These are phyloP conservation scores for Xestia rhomboidea DNA, from an alignment of 2,888 invertebrate species.

Conservation along the genomic window DNA sequence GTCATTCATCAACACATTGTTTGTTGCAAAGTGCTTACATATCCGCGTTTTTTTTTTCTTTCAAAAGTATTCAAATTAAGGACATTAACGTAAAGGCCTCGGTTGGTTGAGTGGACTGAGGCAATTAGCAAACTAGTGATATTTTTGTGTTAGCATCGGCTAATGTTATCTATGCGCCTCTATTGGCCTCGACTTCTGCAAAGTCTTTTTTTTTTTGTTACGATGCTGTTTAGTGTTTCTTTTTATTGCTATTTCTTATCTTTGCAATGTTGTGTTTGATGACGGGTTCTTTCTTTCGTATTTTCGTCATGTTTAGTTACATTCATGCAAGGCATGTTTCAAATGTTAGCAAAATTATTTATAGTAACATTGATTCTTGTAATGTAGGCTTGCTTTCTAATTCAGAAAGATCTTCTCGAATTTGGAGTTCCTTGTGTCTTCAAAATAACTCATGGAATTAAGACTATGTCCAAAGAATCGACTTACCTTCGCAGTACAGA, in stretches of 20 bases:
- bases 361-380: not conserved
- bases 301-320: not conserved
- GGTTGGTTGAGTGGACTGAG: conserved; percentile 36
- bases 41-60: conserved; percentile 36
- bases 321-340: not conserved
- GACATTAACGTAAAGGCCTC: conserved; percentile 38
- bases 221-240: conserved; percentile 2
- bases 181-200: conserved; percentile 45
- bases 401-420: not conserved
- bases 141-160: conserved; percentile 43
- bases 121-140: conserved; percentile 53
- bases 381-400: not conserved
- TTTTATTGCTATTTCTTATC: not conserved
- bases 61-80: conserved; percentile 46
- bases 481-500: conserved; percentile 97
- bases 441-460: not conserved
- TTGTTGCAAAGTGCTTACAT: conserved; percentile 20
- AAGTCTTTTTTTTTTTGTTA: conserved; percentile 36
- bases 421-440: not conserved
- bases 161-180: conserved; percentile 41
- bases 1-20: conserved; percentile 18
- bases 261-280: not conserved
- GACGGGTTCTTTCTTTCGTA: not conserved
- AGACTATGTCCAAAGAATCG: not conserved
- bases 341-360: not conserved